Conservation (phyloP, 2,888 invertebrate genomes). For the Salpingus planirostris region DNA sequence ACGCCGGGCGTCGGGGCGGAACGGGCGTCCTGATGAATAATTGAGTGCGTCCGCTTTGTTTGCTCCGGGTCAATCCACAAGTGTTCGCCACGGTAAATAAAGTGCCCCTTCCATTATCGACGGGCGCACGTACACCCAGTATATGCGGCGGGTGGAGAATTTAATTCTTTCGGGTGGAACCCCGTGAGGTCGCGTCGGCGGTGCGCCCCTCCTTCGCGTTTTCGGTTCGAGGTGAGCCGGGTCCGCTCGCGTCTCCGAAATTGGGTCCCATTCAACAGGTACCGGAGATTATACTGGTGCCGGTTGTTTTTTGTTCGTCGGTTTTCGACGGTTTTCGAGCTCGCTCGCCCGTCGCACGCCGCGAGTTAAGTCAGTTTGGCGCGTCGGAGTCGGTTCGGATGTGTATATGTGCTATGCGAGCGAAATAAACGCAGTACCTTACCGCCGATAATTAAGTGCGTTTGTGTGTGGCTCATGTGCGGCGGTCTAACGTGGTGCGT, state of each 20-base stretch:
- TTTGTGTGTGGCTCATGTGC: slow-evolving; percentile 20
- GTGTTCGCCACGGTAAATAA: slow-evolving; percentile 8
- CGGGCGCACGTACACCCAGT: too few relatives aligned
- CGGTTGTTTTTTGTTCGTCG: slow-evolving; percentile 25
- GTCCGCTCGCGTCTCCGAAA: slow-evolving; percentile 2
- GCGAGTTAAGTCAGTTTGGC: slow-evolving; percentile 31
- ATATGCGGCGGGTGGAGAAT: too few relatives aligned
- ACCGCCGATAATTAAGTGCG: slow-evolving; percentile 25
- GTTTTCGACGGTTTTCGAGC: slow-evolving; percentile 27
- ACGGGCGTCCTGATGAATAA: too few relatives aligned
- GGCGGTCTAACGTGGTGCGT: too few relatives aligned
- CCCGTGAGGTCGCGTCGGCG: too few relatives aligned
- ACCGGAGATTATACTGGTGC: slow-evolving; percentile 14
- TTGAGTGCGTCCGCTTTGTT: slow-evolving; percentile 14
- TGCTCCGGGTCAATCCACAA: slow-evolving; percentile 13
- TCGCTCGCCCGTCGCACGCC: slow-evolving; percentile 24
- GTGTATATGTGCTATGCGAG: slow-evolving; percentile 18
- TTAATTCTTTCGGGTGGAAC: too few relatives aligned
- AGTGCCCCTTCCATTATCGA: too few relatives aligned
- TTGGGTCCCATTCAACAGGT: slow-evolving; percentile 24
- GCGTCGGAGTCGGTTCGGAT: slow-evolving; percentile 26
- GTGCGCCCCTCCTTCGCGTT: too few relatives aligned
- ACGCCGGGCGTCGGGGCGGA: too few relatives aligned
- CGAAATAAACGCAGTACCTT: slow-evolving; percentile 24
- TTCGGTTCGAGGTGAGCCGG: too few relatives aligned